Evolutionary conservation across 2,797 vertebrate genomes (phyloP).

Genomic region (Channa striata): DNA sequence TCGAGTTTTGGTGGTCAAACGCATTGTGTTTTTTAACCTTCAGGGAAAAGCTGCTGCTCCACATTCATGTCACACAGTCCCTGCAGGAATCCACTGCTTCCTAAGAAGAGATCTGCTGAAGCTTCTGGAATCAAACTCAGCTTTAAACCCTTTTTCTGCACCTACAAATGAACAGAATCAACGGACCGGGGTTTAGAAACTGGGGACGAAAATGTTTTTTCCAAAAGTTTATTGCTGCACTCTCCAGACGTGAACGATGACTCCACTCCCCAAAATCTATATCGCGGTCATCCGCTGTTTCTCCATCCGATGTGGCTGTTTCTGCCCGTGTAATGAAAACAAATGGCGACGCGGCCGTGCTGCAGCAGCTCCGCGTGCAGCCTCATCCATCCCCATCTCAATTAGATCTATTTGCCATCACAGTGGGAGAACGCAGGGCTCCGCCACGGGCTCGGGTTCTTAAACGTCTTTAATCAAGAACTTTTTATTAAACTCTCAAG

Average conservation of each 20-base stretch:
- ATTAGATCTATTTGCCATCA: constrained; percentile 48
- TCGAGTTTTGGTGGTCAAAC: no score
- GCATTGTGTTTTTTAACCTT: constrained; percentile 9
- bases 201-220: neutral
- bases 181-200: neutral
- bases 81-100: neutral
- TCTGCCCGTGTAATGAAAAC: constrained; percentile 72
- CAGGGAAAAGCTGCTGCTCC: constrained; percentile 21
- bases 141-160: no score
- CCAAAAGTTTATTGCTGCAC: neutral
- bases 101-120: neutral
- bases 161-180: neutral
- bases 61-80: constrained; percentile 13
- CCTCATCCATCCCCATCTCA: constrained; percentile 71
- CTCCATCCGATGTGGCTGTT: constrained; percentile 25
- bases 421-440: constrained; percentile 14
- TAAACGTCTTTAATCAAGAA: constrained; percentile 4
- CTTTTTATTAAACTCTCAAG: neutral
- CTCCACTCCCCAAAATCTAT: constrained; percentile 35
- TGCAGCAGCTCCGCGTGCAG: constrained; percentile 24
- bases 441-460: neutral
- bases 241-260: constrained; percentile 8
- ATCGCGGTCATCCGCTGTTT: constrained; percentile 1
- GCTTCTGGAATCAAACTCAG: neutral
- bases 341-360: constrained; percentile 60